Evolutionary conservation across 2,797 vertebrate species (phyloP).

Genomic region (Limosa lapponica): DNA sequence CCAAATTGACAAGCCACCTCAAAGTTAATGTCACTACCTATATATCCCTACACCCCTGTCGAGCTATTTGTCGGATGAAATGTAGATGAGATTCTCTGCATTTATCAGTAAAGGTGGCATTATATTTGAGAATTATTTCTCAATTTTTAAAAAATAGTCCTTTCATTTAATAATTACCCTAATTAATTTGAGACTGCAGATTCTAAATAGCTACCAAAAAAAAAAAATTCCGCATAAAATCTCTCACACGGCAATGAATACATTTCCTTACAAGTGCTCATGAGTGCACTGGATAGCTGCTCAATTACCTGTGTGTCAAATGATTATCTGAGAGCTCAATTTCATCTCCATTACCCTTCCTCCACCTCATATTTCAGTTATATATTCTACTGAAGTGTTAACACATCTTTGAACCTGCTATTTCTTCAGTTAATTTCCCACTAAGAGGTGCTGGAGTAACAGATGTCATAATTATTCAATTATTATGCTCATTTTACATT

Average conservation of each 20-base stretch:
- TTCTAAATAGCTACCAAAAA: slow-evolving; percentile 41
- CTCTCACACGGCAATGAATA: not conserved
- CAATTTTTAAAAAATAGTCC: not conserved
- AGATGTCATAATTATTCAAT: slow-evolving; percentile 96
- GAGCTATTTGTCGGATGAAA: not conserved
- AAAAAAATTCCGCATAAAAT: slow-evolving; percentile 9
- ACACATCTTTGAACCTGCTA: slow-evolving; percentile 89
- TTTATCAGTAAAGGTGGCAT: not conserved
- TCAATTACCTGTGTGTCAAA: slow-evolving; percentile 94
- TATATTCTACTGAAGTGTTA: slow-evolving; percentile 87
- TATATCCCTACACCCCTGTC: not conserved
- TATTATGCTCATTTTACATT: slow-evolving; percentile 88
- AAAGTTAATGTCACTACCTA: not conserved
- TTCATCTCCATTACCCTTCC: slow-evolving; percentile 90
- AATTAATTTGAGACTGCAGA: slow-evolving; percentile 49
- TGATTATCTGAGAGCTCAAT: slow-evolving; percentile 93
- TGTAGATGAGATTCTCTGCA: not conserved
- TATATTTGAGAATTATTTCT: not conserved
- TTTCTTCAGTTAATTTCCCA: slow-evolving; percentile 88
- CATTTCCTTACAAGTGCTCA: slow-evolving; percentile 42
- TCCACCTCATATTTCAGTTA: slow-evolving; percentile 94
- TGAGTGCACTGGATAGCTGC: slow-evolving; percentile 81
- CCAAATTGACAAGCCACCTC: not conserved
- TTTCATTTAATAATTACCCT: slow-evolving; percentile 38
- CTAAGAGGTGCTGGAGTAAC: slow-evolving; percentile 87